These are phyloP conservation scores for Cantharis nigra DNA, from an alignment of 2,888 invertebrate genomes.

Conservation along the genomic window DNA sequence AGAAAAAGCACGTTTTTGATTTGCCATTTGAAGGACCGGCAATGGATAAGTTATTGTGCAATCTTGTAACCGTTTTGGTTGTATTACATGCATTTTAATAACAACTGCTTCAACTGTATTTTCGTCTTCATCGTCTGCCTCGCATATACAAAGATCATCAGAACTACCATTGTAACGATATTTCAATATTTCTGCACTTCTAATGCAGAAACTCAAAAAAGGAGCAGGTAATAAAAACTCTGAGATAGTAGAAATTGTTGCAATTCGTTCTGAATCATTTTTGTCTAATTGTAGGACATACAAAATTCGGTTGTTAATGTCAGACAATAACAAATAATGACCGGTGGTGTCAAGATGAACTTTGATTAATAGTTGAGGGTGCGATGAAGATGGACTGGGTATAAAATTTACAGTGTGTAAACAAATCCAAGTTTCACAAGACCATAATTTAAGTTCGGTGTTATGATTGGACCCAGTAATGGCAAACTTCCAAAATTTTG, in stretches of 20 bases:
- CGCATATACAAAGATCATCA: slow-evolving; percentile 62
- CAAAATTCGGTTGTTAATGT: slow-evolving; percentile 80
- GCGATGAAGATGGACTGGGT: slow-evolving; percentile 55
- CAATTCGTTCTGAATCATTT: slow-evolving; percentile 64
- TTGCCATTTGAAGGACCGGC: slow-evolving; percentile 37
- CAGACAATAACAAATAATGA: slow-evolving; percentile 84
- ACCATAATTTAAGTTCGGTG: slow-evolving; percentile 90
- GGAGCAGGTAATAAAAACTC: slow-evolving; percentile 88
- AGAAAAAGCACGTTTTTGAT: slow-evolving; percentile 28
- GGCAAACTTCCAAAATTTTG: slow-evolving; percentile 93
- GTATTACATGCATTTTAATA: slow-evolving; percentile 76
- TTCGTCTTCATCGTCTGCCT: slow-evolving; percentile 62
- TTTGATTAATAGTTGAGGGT: slow-evolving; percentile 64
- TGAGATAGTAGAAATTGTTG: slow-evolving; percentile 75
- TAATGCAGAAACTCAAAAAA: slow-evolving; percentile 86
- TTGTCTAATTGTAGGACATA: slow-evolving; percentile 79
- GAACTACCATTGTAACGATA: slow-evolving; percentile 55
- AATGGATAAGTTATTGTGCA: slow-evolving; percentile 49
- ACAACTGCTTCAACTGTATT: slow-evolving; percentile 58
- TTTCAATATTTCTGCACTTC: slow-evolving; percentile 69
- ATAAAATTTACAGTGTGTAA: slow-evolving; percentile 82
- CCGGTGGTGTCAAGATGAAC: slow-evolving; percentile 85
- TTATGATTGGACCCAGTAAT: slow-evolving; percentile 90
- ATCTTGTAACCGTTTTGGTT: slow-evolving; percentile 88
- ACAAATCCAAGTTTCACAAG: slow-evolving; percentile 93